These are phyloP conservation scores for Theropithecus gelada DNA, from an alignment of 2,113 vertebrate genomes.

Conservation along the genomic window DNA sequence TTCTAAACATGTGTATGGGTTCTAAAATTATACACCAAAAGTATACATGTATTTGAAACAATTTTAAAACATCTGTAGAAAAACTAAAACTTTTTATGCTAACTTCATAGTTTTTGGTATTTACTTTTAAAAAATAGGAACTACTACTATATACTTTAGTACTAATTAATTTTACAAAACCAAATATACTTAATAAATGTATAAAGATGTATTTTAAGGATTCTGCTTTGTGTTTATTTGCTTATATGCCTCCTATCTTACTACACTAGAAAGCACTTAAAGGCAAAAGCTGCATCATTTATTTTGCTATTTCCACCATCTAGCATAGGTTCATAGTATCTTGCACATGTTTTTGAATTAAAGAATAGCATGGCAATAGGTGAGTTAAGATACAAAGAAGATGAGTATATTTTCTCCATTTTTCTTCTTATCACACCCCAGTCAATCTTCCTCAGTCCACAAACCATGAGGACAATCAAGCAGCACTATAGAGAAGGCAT, in stretches of 20 bases:
- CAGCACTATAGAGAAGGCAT: not conserved
- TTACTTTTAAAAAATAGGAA: not conserved
- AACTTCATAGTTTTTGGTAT: not conserved
- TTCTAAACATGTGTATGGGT: not conserved
- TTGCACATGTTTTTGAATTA: not conserved
- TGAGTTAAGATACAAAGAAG: not conserved
- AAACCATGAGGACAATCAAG: not conserved
- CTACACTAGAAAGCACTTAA: not conserved
- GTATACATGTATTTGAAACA: not conserved
- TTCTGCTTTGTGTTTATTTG: not conserved
- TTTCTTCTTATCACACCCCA: not conserved
- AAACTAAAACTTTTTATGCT: not conserved
- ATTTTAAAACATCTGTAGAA: not conserved
- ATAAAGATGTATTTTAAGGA: not conserved
- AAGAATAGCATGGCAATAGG: not conserved
- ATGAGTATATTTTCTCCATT: not conserved
- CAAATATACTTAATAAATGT: not conserved
- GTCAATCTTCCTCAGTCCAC: not conserved
- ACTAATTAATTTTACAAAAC: not conserved
- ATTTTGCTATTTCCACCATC: not conserved
- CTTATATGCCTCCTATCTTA: not conserved
- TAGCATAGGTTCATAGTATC: too few species aligned
- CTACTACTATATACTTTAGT: not conserved
- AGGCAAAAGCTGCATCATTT: not conserved
- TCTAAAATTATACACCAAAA: not conserved